phyloP scores from a whole-genome alignment of 2,113 vertebrate species.

The Atrichornis clamosus region DNA sequence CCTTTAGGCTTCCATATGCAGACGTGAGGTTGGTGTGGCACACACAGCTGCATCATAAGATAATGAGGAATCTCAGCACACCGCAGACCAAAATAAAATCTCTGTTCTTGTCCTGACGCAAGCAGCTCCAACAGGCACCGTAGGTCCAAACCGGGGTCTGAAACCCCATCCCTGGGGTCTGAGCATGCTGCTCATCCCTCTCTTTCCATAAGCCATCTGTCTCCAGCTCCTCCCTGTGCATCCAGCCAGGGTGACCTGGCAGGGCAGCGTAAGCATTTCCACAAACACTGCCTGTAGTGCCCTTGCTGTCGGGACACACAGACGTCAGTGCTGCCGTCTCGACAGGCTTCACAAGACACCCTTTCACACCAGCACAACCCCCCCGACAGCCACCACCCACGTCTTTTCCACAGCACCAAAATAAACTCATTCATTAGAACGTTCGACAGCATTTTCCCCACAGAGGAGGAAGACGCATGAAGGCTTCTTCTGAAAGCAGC shows the following conservation, averaged over 20 bases:
- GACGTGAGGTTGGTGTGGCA: accelerated
- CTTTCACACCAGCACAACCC: background rate
- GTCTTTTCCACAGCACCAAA: background rate
- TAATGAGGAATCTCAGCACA: background rate
- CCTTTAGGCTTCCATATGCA: background rate
- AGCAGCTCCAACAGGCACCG: background rate
- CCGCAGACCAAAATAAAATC: background rate
- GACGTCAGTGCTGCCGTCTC: background rate
- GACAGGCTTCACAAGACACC: background rate
- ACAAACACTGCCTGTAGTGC: background rate
- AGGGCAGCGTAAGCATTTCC: background rate
- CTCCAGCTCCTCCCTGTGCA: background rate
- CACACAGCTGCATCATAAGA: accelerated
- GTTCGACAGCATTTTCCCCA: background rate
- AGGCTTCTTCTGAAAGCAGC: slow-evolving; percentile 17
- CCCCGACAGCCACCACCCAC: background rate
- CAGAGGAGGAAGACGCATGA: background rate
- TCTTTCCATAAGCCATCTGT: background rate
- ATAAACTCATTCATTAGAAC: slow-evolving; percentile 12
- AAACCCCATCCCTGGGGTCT: background rate
- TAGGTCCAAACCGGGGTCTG: accelerated
- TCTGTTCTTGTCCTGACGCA: background rate
- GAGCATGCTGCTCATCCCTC: background rate
- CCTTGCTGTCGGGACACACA: background rate
- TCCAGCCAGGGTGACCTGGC: accelerated